Conservation (phyloP, 2,113 vertebrate genomes). For the Odontophorus gujanensis region DNA sequence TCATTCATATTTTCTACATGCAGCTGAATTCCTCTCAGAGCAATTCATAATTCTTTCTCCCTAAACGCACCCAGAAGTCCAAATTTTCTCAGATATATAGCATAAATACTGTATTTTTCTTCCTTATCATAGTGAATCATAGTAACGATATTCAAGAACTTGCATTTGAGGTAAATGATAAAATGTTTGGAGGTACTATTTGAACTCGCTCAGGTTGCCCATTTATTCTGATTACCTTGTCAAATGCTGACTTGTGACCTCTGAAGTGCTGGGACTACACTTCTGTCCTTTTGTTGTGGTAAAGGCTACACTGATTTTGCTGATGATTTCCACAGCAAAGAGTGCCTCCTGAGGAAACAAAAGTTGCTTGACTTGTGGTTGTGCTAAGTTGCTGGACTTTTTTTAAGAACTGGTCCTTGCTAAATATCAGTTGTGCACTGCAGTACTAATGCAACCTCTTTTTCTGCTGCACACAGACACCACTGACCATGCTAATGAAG, state of each 20-base stretch:
- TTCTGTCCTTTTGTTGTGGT: neutral
- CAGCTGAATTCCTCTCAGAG: neutral
- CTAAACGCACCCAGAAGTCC: neutral
- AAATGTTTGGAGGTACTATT: neutral
- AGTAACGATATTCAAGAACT: neutral
- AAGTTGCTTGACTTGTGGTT: neutral
- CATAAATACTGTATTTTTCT: neutral
- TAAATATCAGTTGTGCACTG: neutral
- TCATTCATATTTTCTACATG: neutral
- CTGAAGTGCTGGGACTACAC: neutral
- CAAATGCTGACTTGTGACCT: neutral
- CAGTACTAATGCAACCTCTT: neutral
- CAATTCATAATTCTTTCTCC: neutral
- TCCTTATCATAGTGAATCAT: neutral
- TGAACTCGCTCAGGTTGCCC: neutral
- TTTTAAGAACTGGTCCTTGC: neutral
- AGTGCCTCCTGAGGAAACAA: neutral
- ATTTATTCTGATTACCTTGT: neutral
- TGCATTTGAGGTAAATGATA: neutral
- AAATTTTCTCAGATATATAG: neutral
- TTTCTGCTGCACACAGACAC: neutral
- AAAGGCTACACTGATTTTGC: neutral
- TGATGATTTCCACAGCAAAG: neutral
- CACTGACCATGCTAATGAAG: rapidly evolving
- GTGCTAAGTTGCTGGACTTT: neutral